These are phyloP conservation scores for Slavum lentiscoides DNA, from an alignment of 2,888 invertebrate genomes.

Conservation along the genomic window DNA sequence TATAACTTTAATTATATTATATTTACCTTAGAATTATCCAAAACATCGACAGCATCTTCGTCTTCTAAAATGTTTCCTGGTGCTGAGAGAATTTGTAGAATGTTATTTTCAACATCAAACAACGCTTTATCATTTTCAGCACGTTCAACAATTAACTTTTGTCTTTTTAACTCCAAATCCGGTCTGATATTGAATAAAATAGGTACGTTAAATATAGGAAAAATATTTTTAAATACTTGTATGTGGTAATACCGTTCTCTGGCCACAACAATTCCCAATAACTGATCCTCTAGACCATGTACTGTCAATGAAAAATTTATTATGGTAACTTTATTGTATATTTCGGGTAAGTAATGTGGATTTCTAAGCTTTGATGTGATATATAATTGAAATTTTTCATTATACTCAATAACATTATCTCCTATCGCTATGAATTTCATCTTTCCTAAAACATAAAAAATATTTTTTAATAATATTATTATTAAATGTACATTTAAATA, in stretches of 20 bases:
- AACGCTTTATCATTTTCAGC: constrained; percentile 79
- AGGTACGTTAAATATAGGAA: not conserved
- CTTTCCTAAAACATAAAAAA: constrained; percentile 59
- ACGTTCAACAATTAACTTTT: constrained; percentile 75
- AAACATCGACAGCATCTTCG: constrained; percentile 82
- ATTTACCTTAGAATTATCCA: constrained; percentile 78
- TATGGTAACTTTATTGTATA: constrained; percentile 79
- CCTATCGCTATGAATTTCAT: constrained; percentile 71
- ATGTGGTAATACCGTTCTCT: constrained; percentile 65
- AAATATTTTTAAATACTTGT: not conserved
- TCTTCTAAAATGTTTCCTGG: constrained; percentile 91
- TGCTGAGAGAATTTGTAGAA: constrained; percentile 78
- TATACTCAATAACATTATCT: constrained; percentile 77
- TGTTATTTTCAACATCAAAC: constrained; percentile 85
- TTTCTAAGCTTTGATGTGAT: constrained; percentile 81
- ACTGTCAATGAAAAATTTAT: constrained; percentile 83
- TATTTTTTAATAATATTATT: not conserved
- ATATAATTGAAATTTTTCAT: constrained; percentile 75
- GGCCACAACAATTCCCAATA: constrained; percentile 81
- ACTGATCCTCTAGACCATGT: constrained; percentile 81
- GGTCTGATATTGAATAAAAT: constrained; percentile 36
- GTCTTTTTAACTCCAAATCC: constrained; percentile 65
- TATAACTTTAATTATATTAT: not conserved
- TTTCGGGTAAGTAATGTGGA: constrained; percentile 83
- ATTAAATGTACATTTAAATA: not conserved